Percentiles rank a stretch among this genome's conserved stretches.
phyloP scores from a whole-genome alignment of 2,113 vertebrate species.

The Regulus satrapa region DNA sequence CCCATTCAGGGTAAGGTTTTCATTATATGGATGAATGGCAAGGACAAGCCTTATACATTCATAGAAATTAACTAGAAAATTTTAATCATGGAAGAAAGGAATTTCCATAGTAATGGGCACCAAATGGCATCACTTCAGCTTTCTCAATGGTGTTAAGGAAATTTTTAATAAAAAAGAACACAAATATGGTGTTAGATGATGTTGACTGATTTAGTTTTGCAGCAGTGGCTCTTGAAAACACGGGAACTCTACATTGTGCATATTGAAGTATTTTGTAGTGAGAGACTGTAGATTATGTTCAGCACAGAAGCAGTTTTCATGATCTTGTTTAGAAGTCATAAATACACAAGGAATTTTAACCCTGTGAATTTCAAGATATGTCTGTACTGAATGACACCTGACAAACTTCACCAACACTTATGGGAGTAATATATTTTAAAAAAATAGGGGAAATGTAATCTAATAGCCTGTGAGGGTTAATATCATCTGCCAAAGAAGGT shows the following conservation, averaged over 20 bases:
- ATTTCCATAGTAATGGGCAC: accelerated
- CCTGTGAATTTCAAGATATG: neutral
- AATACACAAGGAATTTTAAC: neutral
- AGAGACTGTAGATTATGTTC: neutral
- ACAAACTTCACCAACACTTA: neutral
- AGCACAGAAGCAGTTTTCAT: neutral
- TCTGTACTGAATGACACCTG: neutral
- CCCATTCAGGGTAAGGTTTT: neutral
- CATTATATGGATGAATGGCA: neutral
- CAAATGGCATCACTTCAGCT: neutral
- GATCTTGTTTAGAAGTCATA: neutral
- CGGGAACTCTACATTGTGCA: neutral
- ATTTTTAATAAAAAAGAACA: neutral
- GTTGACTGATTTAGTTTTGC: neutral
- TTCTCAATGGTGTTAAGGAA: neutral
- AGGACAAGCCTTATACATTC: neutral
- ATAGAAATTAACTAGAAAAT: neutral
- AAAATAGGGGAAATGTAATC: neutral
- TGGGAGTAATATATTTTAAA: neutral
- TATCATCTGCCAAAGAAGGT: neutral
- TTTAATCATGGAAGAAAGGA: neutral
- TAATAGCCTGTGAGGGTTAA: neutral
- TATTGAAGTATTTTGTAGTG: neutral
- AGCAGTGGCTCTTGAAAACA: neutral
- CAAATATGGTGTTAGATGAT: neutral